Evolutionary conservation across 2,888 invertebrate species (phyloP).

Genomic region (Salpingus planirostris): DNA sequence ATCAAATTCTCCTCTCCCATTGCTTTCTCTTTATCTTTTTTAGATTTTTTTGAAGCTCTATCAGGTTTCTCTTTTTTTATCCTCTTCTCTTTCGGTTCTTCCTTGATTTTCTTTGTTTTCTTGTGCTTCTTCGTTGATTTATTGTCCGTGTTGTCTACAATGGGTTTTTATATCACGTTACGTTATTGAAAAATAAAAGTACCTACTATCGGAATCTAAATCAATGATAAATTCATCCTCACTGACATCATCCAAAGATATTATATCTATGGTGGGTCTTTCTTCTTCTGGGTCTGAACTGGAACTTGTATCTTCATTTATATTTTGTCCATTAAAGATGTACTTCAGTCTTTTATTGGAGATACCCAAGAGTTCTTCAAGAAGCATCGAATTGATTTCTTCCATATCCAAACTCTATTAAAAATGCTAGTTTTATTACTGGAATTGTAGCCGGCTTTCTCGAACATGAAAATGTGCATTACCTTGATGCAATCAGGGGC

Average conservation of each 20-base stretch:
- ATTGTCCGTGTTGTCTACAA: conserved; percentile 20
- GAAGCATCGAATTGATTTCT: conserved; percentile 39
- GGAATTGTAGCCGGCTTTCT: too few species aligned
- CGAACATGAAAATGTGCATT: too few species aligned
- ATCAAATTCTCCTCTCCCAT: conserved; percentile 38
- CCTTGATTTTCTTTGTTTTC: conserved; percentile 24
- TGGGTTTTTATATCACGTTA: neutral
- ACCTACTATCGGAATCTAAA: conserved; percentile 8
- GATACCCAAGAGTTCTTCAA: conserved; percentile 41
- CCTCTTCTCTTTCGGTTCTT: conserved; percentile 22
- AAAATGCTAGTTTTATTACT: too few species aligned
- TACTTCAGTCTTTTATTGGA: conserved; percentile 39
- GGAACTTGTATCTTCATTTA: conserved; percentile 27
- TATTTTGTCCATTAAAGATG: conserved; percentile 36
- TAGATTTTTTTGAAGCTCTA: conserved; percentile 9
- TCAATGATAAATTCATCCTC: conserved; percentile 33
- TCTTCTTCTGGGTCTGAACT: conserved; percentile 34
- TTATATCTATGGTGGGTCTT: conserved; percentile 29
- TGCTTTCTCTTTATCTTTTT: conserved; percentile 18
- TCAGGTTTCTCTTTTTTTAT: conserved; percentile 25
- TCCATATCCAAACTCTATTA: conserved; percentile 35
- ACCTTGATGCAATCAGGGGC: conserved; percentile 36
- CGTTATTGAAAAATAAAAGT: too few species aligned
- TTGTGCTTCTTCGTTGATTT: conserved; percentile 10
- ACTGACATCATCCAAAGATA: conserved; percentile 38